Evolutionary conservation across 1,140 invertebrate species (phyloP).

Genomic region (Gerris buenoi): DNA sequence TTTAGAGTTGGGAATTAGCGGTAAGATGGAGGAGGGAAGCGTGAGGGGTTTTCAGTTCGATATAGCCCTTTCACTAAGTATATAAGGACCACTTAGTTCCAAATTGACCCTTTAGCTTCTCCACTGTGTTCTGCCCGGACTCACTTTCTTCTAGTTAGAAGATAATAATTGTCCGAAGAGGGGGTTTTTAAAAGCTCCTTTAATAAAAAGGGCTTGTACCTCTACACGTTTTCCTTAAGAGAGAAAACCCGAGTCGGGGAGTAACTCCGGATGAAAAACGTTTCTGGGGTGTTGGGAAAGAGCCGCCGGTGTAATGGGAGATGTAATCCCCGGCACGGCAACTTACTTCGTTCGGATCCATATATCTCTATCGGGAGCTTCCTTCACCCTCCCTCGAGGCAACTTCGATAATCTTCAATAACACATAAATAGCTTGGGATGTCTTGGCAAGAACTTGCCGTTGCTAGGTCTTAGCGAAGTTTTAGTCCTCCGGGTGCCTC

Average conservation of each 20-base stretch:
- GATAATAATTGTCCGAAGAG: too few relatives aligned
- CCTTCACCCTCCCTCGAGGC: neutral
- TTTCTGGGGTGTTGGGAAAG: neutral
- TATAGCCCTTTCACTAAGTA: too few relatives aligned
- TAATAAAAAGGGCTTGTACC: neutral
- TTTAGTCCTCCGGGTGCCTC: too few relatives aligned
- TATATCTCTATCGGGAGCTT: neutral
- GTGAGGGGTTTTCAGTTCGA: neutral
- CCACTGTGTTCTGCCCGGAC: neutral
- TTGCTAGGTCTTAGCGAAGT: neutral
- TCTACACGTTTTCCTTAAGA: neutral
- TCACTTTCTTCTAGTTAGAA: neutral
- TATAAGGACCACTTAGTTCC: neutral
- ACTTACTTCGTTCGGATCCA: neutral
- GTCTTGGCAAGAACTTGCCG: neutral
- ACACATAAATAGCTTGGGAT: neutral
- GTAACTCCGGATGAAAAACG: neutral
- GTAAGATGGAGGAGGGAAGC: neutral
- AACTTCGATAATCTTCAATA: neutral
- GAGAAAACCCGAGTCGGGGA: too few relatives aligned
- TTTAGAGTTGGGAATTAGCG: neutral
- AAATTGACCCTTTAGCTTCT: neutral
- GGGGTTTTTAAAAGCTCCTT: neutral
- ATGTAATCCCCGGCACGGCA: neutral
- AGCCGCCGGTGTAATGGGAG: neutral